Evolutionary conservation across 2,888 invertebrate species (phyloP).

Genomic region (Pyrgus malvae): DNA sequence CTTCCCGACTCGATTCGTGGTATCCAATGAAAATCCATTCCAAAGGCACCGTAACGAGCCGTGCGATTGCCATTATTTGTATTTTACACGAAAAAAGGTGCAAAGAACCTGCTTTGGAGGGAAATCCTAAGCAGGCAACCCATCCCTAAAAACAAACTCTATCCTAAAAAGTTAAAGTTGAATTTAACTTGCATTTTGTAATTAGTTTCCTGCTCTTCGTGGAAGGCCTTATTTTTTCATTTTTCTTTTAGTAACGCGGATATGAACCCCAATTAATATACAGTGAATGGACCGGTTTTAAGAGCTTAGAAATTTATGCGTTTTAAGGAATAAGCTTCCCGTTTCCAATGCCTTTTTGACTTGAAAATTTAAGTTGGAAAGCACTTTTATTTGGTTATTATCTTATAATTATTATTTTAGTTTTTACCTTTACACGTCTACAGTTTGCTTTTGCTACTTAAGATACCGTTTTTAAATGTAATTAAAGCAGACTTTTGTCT

Average conservation of each 20-base stretch:
- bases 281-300: neutral
- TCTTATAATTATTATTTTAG: too few species aligned
- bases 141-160: neutral
- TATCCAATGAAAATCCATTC: constrained; percentile 19
- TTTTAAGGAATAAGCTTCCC: too few species aligned
- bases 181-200: neutral
- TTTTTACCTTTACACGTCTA: constrained; percentile 34
- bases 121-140: neutral
- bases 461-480: neutral
- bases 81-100: constrained; percentile 35
- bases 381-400: too few species aligned
- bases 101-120: neutral
- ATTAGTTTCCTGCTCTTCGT: neutral
- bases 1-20: neutral
- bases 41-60: constrained; percentile 19
- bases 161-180: neutral
- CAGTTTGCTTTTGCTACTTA: too few species aligned
- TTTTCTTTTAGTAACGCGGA: neutral
- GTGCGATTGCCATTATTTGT: constrained; percentile 39
- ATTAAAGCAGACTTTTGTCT: neutral
- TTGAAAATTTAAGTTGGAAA: too few species aligned
- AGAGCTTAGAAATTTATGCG: neutral
- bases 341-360: too few species aligned
- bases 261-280: constrained; percentile 7
- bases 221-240: neutral